phyloP scores from a whole-genome alignment of 2,113 vertebrate species.

The Takifugu flavidus region DNA sequence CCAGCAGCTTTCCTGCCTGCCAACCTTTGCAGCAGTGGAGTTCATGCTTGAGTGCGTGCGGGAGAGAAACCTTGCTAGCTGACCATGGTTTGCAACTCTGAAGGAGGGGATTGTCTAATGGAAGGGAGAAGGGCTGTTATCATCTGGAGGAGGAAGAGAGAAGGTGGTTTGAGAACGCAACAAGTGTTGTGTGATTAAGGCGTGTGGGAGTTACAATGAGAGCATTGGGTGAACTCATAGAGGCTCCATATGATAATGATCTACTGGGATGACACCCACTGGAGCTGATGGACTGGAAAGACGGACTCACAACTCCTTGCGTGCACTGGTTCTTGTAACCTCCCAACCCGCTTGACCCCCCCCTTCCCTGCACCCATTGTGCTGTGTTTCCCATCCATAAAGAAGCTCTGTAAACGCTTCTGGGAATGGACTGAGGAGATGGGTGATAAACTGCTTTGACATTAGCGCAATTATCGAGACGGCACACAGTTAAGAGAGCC shows the following conservation, averaged over 20 bases:
- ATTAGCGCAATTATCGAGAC: constrained; percentile 49
- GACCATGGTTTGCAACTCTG: constrained; percentile 7
- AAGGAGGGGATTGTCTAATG: constrained; percentile 29
- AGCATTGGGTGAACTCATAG: constrained; percentile 5
- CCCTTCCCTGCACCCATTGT: neutral
- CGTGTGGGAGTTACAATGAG: constrained; percentile 23
- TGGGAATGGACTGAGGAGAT: constrained; percentile 20
- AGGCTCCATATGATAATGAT: constrained; percentile 46
- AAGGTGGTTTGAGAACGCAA: constrained; percentile 14
- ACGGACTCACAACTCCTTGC: constrained; percentile 27
- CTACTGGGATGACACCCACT: constrained; percentile 40
- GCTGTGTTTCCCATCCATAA: constrained; percentile 24
- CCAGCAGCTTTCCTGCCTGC: constrained; percentile 6
- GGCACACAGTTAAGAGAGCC: constrained; percentile 28
- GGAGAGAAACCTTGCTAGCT: constrained; percentile 1
- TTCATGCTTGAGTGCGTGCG: constrained; percentile 12
- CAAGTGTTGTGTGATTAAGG: constrained; percentile 18
- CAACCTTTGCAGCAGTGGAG: constrained; percentile 9
- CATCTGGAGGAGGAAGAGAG: constrained; percentile 7
- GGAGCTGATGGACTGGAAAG: constrained; percentile 32
- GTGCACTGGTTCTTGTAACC: constrained; percentile 10
- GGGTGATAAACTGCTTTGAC: constrained; percentile 52
- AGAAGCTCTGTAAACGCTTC: constrained; percentile 39
- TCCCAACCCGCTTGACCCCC: constrained; percentile 22
- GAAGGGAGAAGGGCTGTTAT: constrained; percentile 28